Evolutionary conservation across 2,797 vertebrate genomes (phyloP).

Genomic region (Masticophis lateralis): DNA sequence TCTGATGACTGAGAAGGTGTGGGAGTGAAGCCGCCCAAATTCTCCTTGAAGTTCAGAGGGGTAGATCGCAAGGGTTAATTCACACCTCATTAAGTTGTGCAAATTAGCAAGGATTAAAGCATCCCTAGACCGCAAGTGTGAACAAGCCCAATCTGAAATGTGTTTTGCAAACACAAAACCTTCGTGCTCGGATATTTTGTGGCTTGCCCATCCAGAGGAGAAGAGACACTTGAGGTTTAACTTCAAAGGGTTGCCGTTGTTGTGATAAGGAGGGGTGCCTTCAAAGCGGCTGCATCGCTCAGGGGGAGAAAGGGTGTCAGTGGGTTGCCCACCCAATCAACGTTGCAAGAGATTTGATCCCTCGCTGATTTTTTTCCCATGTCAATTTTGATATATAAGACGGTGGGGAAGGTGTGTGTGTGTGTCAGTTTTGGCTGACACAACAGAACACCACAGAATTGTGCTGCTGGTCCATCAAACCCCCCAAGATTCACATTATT

Average conservation of each 20-base stretch:
- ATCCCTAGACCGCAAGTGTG: slow-evolving; percentile 17
- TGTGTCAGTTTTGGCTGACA: not conserved
- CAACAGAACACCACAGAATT: not conserved
- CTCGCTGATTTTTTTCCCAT: not conserved
- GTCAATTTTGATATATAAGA: not conserved
- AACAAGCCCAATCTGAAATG: slow-evolving; percentile 15
- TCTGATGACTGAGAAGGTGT: not conserved
- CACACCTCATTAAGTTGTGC: slow-evolving; percentile 11
- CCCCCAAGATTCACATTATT: not conserved
- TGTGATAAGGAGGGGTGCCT: not conserved
- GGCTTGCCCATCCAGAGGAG: not conserved
- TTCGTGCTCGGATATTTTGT: not conserved
- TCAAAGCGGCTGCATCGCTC: not conserved
- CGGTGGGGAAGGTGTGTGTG: not conserved
- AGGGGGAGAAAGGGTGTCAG: not conserved
- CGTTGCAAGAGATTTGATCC: not conserved
- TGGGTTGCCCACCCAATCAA: not conserved
- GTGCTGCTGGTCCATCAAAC: not conserved
- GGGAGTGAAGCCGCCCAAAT: not conserved
- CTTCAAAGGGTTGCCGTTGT: not conserved
- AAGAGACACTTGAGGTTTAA: not conserved
- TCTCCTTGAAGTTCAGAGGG: not conserved
- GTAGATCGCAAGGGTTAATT: not conserved
- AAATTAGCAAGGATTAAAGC: slow-evolving; percentile 25
- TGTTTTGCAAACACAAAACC: slow-evolving; percentile 19